Evolutionary conservation across 1,140 invertebrate species (phyloP), one percentile per base, ranked within the genome.

Genomic region (Papilio xuthus): DNA sequence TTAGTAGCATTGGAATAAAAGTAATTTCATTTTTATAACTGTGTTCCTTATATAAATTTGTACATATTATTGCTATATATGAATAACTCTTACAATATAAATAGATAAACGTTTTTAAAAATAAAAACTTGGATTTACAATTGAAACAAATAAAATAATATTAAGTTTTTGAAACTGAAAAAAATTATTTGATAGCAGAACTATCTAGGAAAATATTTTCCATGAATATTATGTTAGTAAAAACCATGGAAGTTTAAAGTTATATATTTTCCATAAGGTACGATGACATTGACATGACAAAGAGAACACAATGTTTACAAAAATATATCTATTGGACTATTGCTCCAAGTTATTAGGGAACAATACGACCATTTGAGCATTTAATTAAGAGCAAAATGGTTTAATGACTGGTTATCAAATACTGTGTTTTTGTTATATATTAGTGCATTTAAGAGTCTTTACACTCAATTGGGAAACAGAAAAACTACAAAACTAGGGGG

Each of bases 21-120:
- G n/a, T 60, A 67, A 67, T 28, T 32, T 28, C 3, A 15, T 13
- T 67, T 67, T 32, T 28, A 67, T 63, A 15, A 18, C 4, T 67
- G 26, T 67, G 60, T 67, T 67, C 10, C 60, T 67, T 67, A 67
- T 67, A 28, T 32, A 67, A 28, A 67, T 67, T 67, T 67, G 26
- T 67, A 67, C 60, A 67, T 67, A 15, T 28, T 28, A 67, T 67
- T 28, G 26, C 26, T 67, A 67, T 67, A 67, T 67, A 67, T 67
- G 60, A 67, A 67, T 60, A 28, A 67, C 26, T 67, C 60, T 67
- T 28, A 67, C 10, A 6, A 6, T 67, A 28, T 67, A 60, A 60
- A 60, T 60, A 67, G 60, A 32, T 28, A 67, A 28, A 28, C 1
- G 26, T 67, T 67, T 32, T 67, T 15, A 32, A 60, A 60, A 60